Base-by-base conservation (phyloP, 1,140 invertebrate species). In the Laupala kohalensis region DNA sequence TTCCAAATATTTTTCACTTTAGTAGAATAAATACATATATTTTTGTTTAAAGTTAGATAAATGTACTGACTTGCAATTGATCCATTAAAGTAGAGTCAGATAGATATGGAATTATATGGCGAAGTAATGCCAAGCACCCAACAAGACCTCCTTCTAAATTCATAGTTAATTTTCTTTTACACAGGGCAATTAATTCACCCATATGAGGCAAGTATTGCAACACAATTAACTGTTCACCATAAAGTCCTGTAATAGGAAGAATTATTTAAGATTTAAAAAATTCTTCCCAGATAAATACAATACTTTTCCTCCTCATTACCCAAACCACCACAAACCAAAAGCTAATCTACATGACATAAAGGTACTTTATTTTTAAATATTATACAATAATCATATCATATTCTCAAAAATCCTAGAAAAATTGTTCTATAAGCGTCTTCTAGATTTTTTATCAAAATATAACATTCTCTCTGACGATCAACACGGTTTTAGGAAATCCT, bases 201-300 rank as follows among this genome's bases (percentile, higher is more conserved):
- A 95, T 92, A 78, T 97, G 94, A 0, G 94, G 93, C 69, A 99
- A 85, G 80, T 98, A 99, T 82, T 99, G 97, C 37, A 95, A 82
- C 37, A 98, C 84, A 75, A 99, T 92, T 66, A 98, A 89, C 77
- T 96, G 92, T 78, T 97, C 94, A 65, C 95, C 96, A 81, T 97
- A 98, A 73, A 97, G 83, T 74, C 87, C 89, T 91, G 78, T 28
- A 71, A 30, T 23, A 27, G 25, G 19, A 64, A n/a, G n/a, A n/a
- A n/a, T n/a, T n/a, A n/a, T n/a, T n/a, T n/a, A n/a, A n/a, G n/a
- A n/a, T n/a, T n/a, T n/a, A n/a, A 15, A n/a, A 15, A 63, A 15
- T 63, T 63, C 62, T 15, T 15, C n/a, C 62, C 13, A 63, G n/a
- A 13, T 63, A 63, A 63, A 63, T 63, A 63, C 62, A 15, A 63